Evolutionary conservation across 2,888 invertebrate species (phyloP), one percentile per base, ranked within the genome.

Genomic region (Caenorhabditis macrosperma): DNA sequence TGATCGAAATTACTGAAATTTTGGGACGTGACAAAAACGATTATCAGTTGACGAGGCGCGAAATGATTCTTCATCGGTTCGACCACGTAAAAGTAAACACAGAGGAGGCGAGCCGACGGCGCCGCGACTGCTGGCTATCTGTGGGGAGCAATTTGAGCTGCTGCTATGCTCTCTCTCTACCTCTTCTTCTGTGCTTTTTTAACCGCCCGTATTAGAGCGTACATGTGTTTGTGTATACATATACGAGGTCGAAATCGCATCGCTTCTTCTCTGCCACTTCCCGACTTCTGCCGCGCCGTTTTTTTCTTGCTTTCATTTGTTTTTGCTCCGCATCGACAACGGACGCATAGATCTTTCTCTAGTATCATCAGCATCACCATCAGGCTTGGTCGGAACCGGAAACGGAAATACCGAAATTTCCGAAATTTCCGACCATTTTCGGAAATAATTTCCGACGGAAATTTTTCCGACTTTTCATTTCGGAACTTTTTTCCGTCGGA

Each of bases 71-170:
- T 41, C 38, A 61, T 61, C 61, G 71, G 61, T 71, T 71, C 46
- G 61, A 35, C 71, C 71, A 71, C 71, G 71, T 71, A 55, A 71
- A 71, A 60, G 52, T 46, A 71, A 71, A 71, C 60, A 61, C 22
- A 33, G 46, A 41, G 55, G 48, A 44, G 44, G 44, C 44, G 9
- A 12, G 3, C 2, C 44, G 35, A 55, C 69, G 69, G 69, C 69
- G 69, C 69, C 69, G 44, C 69, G 69, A 60, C 60, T 61, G 60
- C 69, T 64, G 63, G 48, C 61, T 67, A 22, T 35, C 52, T 63
- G 26, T 38, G 26, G 59, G 50, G 48, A 68, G 59, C 68, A 68
- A 68, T 68, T 48, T 38, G 68, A 68, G 57, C 48, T 24, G 28
- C 22, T 35, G 41, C 44, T 24, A 10, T 50, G 6, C 17, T 6